Evolutionary conservation across 2,113 vertebrate genomes (phyloP), one percentile per base, ranked within the genome.

Genomic region (Diglossa brunneiventris): DNA sequence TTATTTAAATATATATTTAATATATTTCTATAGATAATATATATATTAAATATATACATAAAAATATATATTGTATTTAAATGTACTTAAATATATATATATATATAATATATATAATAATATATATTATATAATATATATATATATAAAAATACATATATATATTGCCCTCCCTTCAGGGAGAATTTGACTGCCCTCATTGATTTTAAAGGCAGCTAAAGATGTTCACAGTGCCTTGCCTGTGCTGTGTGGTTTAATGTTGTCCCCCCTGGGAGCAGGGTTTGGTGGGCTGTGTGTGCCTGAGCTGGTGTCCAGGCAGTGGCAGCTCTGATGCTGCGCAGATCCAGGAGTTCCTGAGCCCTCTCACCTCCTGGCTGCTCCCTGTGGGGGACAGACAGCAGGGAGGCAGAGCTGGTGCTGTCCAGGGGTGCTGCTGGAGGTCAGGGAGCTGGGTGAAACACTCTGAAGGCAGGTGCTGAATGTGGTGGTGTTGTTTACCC

Each of bases 171-270:
- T 64, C 11, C 15, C 22, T 37, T 67, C n/a, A 8, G 66, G 21
- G 31, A 33, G 41, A 39, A n/a, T 75, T 27, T 67, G 8, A 23
- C 39, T 7, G 1, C 62, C 78, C 27, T 49, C 30, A 27, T 2
- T 49, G 46, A 26, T 62, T 78, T 66, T 85, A 47, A 74, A 64
- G 30, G 26, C 46, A 50, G 13, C 15, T 55, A 3, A 64, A 69
- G 49, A 12, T 52, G 61, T 30, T 80, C 53, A 15, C 20, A 19
- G 49, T 26, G 33, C 15, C 26, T 70, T 76, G 22, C 31, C 47
- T 63, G 1, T 49, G 16, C 42, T 0, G 0, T 3, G 1, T 12
- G 42, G 16, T 55, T 59, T 79, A 20, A 58, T 1, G 1, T 27
- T 0, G 2, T 27, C 75, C 24, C n/a, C 19, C 11, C 1, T 31